Conservation (phyloP, 2,113 vertebrate genomes). For the Delphinus delphis region DNA sequence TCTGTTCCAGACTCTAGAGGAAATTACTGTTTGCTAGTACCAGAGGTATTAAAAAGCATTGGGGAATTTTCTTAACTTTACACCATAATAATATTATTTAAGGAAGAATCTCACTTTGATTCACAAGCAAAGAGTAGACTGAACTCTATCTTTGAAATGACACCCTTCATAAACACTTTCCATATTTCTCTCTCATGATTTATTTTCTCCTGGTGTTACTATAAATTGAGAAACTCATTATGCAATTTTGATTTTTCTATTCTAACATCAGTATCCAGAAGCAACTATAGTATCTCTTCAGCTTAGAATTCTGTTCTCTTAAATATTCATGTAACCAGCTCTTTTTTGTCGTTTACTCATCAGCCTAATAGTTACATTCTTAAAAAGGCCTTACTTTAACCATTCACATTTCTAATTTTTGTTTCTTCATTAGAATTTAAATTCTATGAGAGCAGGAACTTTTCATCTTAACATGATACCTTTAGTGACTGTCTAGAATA, state of each 20-base stretch:
- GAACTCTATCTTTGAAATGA: background rate
- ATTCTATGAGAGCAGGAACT: background rate
- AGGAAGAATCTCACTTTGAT: background rate
- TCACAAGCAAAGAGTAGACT: background rate
- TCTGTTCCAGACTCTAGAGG: background rate
- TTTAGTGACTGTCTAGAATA: background rate
- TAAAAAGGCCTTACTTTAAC: background rate
- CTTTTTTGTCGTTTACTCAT: background rate
- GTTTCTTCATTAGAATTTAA: background rate
- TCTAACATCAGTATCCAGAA: background rate
- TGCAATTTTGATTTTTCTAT: background rate
- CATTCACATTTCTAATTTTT: background rate
- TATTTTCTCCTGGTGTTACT: background rate
- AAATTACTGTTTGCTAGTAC: background rate
- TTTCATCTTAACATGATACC: background rate
- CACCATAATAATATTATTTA: background rate
- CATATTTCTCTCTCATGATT: background rate
- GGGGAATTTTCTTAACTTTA: background rate
- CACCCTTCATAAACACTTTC: background rate
- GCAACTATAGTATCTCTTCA: background rate
- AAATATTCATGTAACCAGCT: background rate
- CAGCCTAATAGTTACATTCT: background rate
- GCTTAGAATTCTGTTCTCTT: background rate
- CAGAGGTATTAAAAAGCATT: background rate
- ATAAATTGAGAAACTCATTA: background rate